Evolutionary conservation across 2,113 vertebrate species (phyloP), one percentile per base, ranked within the genome.

Genomic region (Albula glossodonta): DNA sequence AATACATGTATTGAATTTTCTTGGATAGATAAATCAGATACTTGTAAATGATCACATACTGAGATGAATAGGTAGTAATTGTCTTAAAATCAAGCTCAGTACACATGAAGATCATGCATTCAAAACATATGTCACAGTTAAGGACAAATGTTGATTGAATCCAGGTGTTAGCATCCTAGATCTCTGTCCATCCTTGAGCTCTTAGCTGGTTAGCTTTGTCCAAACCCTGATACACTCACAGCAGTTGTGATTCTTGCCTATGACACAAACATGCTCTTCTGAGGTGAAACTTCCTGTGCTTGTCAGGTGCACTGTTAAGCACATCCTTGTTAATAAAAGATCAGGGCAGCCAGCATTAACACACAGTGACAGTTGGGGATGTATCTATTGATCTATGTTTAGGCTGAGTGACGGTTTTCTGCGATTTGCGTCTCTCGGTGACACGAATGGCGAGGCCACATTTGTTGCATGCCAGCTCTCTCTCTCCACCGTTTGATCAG

Each of bases 311-410:
- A 78, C 57, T 87, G 88, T 86, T 81, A 83, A 87, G 85, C 84
- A 56, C 82, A 86, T 89, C 85, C 89, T 90, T 88, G 90, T 94
- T 91, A 93, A 90, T 91, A 89, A 94, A 92, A 91, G 92, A 92
- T 92, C 87, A 89, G 85, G 80, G 8, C 48, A 4, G 74, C 81
- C 3, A 22, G 87, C 86, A 90, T 90, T 94, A 89, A 93, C 89
- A 85, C 88, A 81, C 86, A 77, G 74, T 86, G 91, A 92, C 91
- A 90, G 88, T 70, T 48, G 74, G 84, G 89, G 84, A 86, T 79
- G 86, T 82, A 87, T 84, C 90, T 86, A 87, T 83, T 94, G 92
- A 94, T 91, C 91, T 90, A 85, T 90, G 90, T 88, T 92, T 88
- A 89, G 89, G 83, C 88, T 91, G 87, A 88, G 57, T 86, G 93